A percentile compares a stretch with the other conserved stretches of the same genome.
Conservation (phyloP, 2,797 vertebrate species). For the Ataeniobius toweri region DNA sequence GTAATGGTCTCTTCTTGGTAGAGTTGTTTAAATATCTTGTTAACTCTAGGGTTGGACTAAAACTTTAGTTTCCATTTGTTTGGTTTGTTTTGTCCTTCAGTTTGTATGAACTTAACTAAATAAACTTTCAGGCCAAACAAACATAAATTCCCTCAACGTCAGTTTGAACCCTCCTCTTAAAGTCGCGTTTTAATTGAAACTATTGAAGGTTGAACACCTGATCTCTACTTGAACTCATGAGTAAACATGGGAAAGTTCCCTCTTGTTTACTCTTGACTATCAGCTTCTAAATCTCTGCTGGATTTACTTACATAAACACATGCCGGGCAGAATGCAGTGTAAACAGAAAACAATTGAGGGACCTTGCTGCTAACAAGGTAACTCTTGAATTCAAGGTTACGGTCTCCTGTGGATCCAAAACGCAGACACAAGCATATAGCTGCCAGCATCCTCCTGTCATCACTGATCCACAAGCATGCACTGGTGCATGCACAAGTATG, state of each 20-base stretch:
- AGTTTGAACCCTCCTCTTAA: neutral
- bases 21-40: neutral
- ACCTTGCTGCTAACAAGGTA: constrained; percentile 55
- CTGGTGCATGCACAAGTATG: constrained; percentile 29
- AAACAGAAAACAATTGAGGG: constrained; percentile 53
- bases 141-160: neutral
- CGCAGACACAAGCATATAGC: constrained; percentile 36
- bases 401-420: constrained; percentile 51
- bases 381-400: constrained; percentile 71
- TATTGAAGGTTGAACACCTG: constrained; percentile 1
- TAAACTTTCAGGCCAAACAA: constrained; percentile 4
- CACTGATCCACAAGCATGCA: constrained; percentile 21
- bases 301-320: constrained; percentile 34
- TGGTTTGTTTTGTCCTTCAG: neutral
- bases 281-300: constrained; percentile 19
- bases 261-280: constrained; percentile 5
- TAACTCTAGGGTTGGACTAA: neutral
- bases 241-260: constrained; percentile 9
- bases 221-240: neutral
- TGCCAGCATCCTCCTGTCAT: constrained; percentile 15
- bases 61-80: neutral
- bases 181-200: neutral
- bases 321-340: constrained; percentile 44
- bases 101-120: neutral
- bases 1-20: neutral